Evolutionary conservation across 2,113 vertebrate species (phyloP), one percentile per base, ranked within the genome.

Genomic region (Ophthalmolycus amberensis): DNA sequence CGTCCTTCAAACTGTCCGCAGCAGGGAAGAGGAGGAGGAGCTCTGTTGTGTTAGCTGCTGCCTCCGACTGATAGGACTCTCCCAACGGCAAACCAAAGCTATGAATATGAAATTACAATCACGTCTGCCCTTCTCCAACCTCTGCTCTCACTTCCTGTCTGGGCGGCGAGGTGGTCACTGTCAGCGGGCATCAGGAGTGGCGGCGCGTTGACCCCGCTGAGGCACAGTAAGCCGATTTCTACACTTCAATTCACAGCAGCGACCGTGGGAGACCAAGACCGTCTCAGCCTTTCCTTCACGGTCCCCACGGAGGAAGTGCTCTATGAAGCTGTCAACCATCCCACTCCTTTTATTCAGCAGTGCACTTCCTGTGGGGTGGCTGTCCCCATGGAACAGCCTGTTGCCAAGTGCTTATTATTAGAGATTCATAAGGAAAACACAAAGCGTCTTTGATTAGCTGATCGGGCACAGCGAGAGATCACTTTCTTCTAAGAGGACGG

Each of bases 311-410:
- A 89, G 78, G 86, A 86, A 84, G 75, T 48, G 60, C 59, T 70
- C 67, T 40, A 62, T 66, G 67, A 73, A 54, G 68, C 76, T 63
- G 62, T 81, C 81, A 76, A 60, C 72, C 37, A 9, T 67, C 68
- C 80, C 71, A 50, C 84, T 81, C 68, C 70, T 87, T 85, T 70
- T 46, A 71, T 87, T 79, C 84, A 77, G 71, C 72, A 8, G 25
- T 18, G 42, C 65, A 75, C 77, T 79, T 87, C 77, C 86, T 83
- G 82, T 63, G 8, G 79, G 64, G 74, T 56, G 77, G 66, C 62
- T 27, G 66, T 77, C 77, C 74, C 87, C 18, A 2, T 38, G 71
- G 78, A 77, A 54, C 48, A 64, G 3, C 38, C 52, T 63, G 34
- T 20, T 56, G 82, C 63, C 82, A 83, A 83, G 77, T 50, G 46